Conservation (phyloP, 2,797 vertebrate genomes). For the Neomorphus geoffroyi region DNA sequence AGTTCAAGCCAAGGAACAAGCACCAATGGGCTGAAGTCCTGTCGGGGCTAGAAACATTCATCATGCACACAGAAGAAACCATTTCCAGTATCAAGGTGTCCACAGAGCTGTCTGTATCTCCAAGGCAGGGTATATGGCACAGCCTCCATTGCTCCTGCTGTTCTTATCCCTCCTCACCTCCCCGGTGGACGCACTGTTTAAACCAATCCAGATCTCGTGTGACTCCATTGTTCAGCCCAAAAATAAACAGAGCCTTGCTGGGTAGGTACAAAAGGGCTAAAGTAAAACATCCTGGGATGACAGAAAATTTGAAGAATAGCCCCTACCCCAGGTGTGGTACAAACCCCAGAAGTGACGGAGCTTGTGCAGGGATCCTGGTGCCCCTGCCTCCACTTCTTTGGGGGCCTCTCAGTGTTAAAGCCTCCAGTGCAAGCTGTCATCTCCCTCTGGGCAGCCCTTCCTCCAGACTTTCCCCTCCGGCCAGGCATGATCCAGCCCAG, state of each 20-base stretch:
- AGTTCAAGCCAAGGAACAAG: not conserved
- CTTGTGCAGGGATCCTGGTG: not conserved
- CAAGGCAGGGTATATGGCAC: not conserved
- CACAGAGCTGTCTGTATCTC: not conserved
- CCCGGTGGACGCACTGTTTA: not conserved
- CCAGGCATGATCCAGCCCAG: not conserved
- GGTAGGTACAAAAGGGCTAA: not conserved
- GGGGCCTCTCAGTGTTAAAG: not conserved
- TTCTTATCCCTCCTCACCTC: not conserved
- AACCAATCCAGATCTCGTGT: not conserved
- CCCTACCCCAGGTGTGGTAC: not conserved
- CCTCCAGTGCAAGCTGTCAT: not conserved
- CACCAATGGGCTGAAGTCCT: not conserved
- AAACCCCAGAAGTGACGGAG: not conserved
- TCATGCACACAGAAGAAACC: not conserved
- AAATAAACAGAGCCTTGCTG: not conserved
- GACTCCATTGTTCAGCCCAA: not conserved
- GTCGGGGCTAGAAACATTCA: rapidly evolving
- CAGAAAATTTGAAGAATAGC: not conserved
- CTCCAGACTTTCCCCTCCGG: not conserved
- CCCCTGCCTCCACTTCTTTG: not conserved
- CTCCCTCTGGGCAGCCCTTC: not conserved
- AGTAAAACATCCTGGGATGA: not conserved
- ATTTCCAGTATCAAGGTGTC: rapidly evolving
- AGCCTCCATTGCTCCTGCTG: not conserved